Percentiles rank a stretch among this genome's conserved stretches.
Conservation (phyloP, 2,888 invertebrate genomes). For the Ecliptopera silaceata region DNA sequence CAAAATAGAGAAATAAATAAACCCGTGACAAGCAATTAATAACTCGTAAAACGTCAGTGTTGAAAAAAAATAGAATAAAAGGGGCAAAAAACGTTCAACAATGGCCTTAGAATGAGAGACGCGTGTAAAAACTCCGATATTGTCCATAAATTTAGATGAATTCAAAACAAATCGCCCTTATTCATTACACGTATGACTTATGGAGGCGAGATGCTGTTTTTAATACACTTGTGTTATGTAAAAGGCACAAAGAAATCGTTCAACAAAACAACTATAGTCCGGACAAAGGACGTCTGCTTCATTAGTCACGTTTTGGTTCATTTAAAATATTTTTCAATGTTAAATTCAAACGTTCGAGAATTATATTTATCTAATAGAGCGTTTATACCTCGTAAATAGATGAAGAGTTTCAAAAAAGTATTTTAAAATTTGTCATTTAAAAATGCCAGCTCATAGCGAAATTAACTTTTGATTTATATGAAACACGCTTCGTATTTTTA, state of each 20-base stretch:
- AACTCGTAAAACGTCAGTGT: constrained; percentile 82
- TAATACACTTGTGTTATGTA: constrained; percentile 73
- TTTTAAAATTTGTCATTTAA: constrained; percentile 6
- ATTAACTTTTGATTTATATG: constrained; percentile 14
- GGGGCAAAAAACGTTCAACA: constrained; percentile 78
- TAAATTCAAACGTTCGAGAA: constrained; percentile 24
- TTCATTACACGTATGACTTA: constrained; percentile 83
- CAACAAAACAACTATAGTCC: constrained; percentile 59
- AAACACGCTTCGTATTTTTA: constrained; percentile 7
- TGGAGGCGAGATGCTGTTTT: constrained; percentile 69
- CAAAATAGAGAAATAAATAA: constrained; percentile 83
- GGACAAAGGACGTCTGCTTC: constrained; percentile 65
- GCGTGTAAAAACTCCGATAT: constrained; percentile 77
- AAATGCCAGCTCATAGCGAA: neutral
- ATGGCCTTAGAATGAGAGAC: constrained; percentile 75
- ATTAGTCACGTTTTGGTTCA: constrained; percentile 70
- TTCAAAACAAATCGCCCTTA: constrained; percentile 84
- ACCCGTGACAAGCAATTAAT: constrained; percentile 82
- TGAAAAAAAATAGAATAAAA: constrained; percentile 75
- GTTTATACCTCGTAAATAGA: constrained; percentile 7
- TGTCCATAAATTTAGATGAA: constrained; percentile 80
- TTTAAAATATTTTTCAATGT: constrained; percentile 33
- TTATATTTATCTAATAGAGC: constrained; percentile 49
- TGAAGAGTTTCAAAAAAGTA: constrained; percentile 6
- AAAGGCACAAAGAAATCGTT: constrained; percentile 65